Conservation (phyloP, 2,888 invertebrate species). For the Nebria brevicollis region DNA sequence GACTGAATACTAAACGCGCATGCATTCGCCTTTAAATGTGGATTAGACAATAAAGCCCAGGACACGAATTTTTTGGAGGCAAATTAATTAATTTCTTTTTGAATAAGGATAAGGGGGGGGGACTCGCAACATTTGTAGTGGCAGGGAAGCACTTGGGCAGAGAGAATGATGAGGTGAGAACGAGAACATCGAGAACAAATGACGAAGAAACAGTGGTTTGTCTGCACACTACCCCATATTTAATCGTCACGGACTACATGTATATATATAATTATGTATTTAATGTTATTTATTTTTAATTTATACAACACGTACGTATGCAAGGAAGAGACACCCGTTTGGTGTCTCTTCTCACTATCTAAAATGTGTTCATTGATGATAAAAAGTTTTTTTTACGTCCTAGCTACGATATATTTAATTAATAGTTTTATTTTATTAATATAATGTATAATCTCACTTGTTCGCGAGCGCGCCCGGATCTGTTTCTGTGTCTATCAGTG, state of each 20-base stretch:
- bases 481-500: slow-evolving; percentile 12
- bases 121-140: background rate
- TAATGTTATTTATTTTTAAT: slow-evolving; percentile 20
- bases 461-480: slow-evolving; percentile 43
- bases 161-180: background rate
- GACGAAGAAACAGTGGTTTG: slow-evolving; percentile 9
- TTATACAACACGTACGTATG: slow-evolving; percentile 47
- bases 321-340: slow-evolving; percentile 36
- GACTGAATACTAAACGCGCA: background rate
- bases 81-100: no score
- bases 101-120: background rate
- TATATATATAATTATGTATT: slow-evolving; percentile 42
- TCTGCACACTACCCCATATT: slow-evolving; percentile 38
- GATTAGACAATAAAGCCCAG: background rate
- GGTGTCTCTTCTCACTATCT: slow-evolving; percentile 39
- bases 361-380: slow-evolving; percentile 46
- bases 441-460: slow-evolving; percentile 47
- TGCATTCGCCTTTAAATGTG: slow-evolving; percentile 10
- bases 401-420: slow-evolving; percentile 44
- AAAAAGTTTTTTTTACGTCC: slow-evolving; percentile 42
- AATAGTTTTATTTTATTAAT: slow-evolving; percentile 39
- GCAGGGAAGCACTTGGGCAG: slow-evolving; percentile 7
- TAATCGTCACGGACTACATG: slow-evolving; percentile 46
- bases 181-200: background rate
- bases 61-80: no score